A percentile compares a stretch with the other conserved stretches of the same genome.
These are phyloP conservation scores for Anas platyrhynchos DNA, from an alignment of 2,113 vertebrate species.

Conservation along the genomic window DNA sequence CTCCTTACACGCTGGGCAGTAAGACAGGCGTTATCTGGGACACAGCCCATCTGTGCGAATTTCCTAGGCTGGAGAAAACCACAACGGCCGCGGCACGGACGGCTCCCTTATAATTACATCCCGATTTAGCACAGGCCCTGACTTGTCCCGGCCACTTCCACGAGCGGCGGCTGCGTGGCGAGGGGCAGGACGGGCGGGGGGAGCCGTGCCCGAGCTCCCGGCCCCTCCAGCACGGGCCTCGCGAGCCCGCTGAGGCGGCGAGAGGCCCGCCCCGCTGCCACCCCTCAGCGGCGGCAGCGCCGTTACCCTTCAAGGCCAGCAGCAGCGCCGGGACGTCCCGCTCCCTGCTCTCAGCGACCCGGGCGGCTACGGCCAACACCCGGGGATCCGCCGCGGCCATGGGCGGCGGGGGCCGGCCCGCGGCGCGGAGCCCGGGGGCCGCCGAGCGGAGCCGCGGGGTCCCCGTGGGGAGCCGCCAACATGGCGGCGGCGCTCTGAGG, in stretches of 20 bases:
- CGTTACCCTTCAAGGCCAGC: slow-evolving; percentile 80
- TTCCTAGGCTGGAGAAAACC: slow-evolving; percentile 44
- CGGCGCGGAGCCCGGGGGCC: neutral
- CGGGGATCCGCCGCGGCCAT: slow-evolving; percentile 66
- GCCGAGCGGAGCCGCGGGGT: too few relatives aligned
- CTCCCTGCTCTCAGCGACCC: slow-evolving; percentile 75
- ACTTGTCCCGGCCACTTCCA: neutral
- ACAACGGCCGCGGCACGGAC: slow-evolving; percentile 14
- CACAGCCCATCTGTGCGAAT: neutral
- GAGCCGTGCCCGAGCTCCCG: neutral
- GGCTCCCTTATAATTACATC: slow-evolving; percentile 56
- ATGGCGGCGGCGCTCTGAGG: too few relatives aligned
- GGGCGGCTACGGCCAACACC: slow-evolving; percentile 76
- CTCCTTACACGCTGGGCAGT: neutral
- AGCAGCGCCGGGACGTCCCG: slow-evolving; percentile 76
- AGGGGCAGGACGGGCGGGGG: neutral
- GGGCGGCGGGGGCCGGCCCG: neutral
- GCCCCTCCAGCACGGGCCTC: neutral
- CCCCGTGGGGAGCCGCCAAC: too few relatives aligned
- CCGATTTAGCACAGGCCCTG: slow-evolving; percentile 55
- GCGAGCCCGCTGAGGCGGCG: neutral
- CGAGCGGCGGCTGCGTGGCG: neutral
- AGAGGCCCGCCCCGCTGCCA: too few relatives aligned
- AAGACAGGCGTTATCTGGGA: slow-evolving; percentile 13
- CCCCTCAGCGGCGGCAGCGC: too few relatives aligned